Evolutionary conservation across 2,113 vertebrate genomes (phyloP).

Genomic region (Oncorhynchus gorbuscha): DNA sequence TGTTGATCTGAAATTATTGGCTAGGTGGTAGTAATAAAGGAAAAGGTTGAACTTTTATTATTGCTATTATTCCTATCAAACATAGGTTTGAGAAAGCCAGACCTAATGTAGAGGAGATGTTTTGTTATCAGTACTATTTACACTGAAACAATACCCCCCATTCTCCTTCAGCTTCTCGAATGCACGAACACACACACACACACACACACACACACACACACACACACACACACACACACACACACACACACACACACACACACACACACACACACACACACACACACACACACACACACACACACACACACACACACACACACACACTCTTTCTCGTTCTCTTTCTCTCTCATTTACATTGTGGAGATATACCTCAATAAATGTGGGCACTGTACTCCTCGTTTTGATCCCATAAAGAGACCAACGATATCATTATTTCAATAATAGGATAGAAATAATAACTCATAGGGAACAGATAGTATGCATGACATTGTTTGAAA

Average conservation of each 20-base stretch:
- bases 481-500: conserved; percentile 7
- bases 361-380: conserved; percentile 40
- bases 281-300: conserved; percentile 14
- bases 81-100: conserved; percentile 23
- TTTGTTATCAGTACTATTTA: conserved; percentile 80
- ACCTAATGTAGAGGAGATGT: conserved; percentile 67
- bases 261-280: not conserved
- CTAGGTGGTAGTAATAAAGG: too few relatives aligned
- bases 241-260: conserved; percentile 44
- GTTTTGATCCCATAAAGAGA: conserved; percentile 40
- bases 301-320: not conserved
- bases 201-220: conserved; percentile 15
- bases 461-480: conserved; percentile 22
- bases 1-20: too few relatives aligned
- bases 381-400: conserved; percentile 19
- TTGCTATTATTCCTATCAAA: too few relatives aligned
- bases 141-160: conserved; percentile 74
- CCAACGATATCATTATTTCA: conserved; percentile 39
- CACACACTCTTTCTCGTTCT: not conserved
- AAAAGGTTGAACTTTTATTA: too few relatives aligned
- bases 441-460: conserved; percentile 24
- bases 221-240: conserved; percentile 13
- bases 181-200: conserved; percentile 15
- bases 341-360: not conserved
- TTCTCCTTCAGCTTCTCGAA: conserved; percentile 8